phyloP scores from a whole-genome alignment of 2,888 invertebrate genomes.

The Metellina segmentata region DNA sequence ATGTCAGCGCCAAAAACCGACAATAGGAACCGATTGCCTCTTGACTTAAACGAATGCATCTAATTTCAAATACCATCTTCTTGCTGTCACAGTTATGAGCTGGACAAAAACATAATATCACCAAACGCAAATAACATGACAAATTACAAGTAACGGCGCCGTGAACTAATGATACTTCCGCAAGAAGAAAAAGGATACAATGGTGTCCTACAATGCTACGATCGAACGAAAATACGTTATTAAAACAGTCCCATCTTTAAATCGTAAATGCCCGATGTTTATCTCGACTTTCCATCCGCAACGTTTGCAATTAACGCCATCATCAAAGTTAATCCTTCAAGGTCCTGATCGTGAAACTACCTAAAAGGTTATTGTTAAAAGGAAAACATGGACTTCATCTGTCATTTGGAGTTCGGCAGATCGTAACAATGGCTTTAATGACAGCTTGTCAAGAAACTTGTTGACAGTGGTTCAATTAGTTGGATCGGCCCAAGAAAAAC shows the following conservation, averaged over 20 bases:
- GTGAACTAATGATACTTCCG: conserved; percentile 51
- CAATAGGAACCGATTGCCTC: conserved; percentile 9
- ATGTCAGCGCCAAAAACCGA: not conserved
- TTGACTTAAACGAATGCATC: conserved; percentile 16
- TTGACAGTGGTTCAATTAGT: conserved; percentile 59
- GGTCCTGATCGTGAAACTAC: conserved; percentile 52
- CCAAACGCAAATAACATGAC: conserved; percentile 45
- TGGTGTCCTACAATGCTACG: conserved; percentile 18
- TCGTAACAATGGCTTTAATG: conserved; percentile 63
- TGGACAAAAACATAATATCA: conserved; percentile 47
- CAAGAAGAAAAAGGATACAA: conserved; percentile 17
- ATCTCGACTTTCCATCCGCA: conserved; percentile 38
- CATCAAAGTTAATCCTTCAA: conserved; percentile 59
- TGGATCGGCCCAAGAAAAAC: conserved; percentile 17
- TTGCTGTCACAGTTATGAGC: conserved; percentile 23
- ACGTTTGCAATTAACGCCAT: conserved; percentile 62
- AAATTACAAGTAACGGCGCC: conserved; percentile 57
- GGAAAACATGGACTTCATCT: conserved; percentile 52
- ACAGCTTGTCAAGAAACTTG: conserved; percentile 55
- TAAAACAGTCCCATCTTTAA: conserved; percentile 56
- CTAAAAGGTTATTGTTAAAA: conserved; percentile 59
- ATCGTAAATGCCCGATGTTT: conserved; percentile 47
- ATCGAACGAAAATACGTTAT: conserved; percentile 38
- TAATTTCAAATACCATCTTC: conserved; percentile 31
- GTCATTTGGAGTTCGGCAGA: conserved; percentile 35